Base-by-base conservation (phyloP, 2,797 vertebrate species). In the Semotilus atromaculatus region DNA sequence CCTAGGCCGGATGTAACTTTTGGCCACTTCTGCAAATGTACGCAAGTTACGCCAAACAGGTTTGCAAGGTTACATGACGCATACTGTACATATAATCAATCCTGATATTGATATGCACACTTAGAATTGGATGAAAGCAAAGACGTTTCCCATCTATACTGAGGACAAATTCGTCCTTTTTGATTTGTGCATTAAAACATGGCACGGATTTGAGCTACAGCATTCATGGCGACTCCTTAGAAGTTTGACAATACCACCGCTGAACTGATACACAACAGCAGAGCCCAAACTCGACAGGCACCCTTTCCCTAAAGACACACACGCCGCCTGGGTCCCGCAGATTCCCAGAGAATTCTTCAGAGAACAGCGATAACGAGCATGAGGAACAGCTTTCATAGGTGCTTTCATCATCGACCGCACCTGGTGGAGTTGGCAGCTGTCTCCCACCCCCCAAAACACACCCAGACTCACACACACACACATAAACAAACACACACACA, bases 331-430 rank as follows among this genome's bases (percentile, higher is more conserved):
- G 62, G 81, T 84, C 86, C 66, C 26, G 73, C 81, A 85, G 84
- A 81, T 81, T 85, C 83, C 80, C 73, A 84, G 80, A 81, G 81
- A 88, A 90, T 88, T 89, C 89, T 87, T 73, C 60, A 85, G 89
- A 90, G 85, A 88, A 88, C 77, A 81, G 86, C 58, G 82, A 88
- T 86, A 84, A 88, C 81, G 83, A 84, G 80, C 64, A 72, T 77
- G 75, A 74, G 55, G 83, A 81, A 84, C 87, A 82, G 86, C 83
- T 89, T 89, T 88, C 82, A 83, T 72, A 82, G 81, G 78, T 75
- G 81, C 83, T 87, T 89, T 91, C 89, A 89, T 88, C 86, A 84
- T 86, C 72, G 38, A 72, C 43, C 53, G 85, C 84, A 89, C 84
- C 89, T 88, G 86, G 72, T 83, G 73, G 70, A 82, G 66, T 51